phyloP scores from a whole-genome alignment of 2,797 vertebrate species.

The Gouania willdenowi region DNA sequence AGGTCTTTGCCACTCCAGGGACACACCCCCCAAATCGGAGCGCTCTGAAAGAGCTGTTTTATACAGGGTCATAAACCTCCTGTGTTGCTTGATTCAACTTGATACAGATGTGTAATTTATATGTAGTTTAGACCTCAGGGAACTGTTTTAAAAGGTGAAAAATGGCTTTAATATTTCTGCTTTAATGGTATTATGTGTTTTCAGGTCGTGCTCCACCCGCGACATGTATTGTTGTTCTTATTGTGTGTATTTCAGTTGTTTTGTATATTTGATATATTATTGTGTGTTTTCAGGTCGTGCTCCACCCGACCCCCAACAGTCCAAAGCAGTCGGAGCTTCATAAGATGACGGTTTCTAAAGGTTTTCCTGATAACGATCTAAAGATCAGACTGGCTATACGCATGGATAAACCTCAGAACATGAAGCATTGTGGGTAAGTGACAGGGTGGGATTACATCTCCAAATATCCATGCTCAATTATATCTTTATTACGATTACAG shows the following conservation, averaged over 20 bases:
- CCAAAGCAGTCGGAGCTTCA: slow-evolving; percentile 95
- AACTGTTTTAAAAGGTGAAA: no score
- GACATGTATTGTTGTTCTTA: no score
- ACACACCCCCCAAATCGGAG: no score
- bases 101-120: no score
- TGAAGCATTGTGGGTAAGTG: slow-evolving; percentile 98
- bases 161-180: no score
- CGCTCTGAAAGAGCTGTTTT: no score
- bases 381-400: slow-evolving; percentile 95
- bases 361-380: slow-evolving; percentile 91
- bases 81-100: no score
- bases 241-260: neutral
- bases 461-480: no score
- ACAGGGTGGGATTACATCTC: neutral
- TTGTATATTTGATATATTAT: neutral
- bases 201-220: slow-evolving; percentile 94
- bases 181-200: neutral
- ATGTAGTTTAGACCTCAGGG: no score
- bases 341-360: slow-evolving; percentile 96
- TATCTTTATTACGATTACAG: no score
- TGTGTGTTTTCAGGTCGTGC: slow-evolving; percentile 81
- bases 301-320: slow-evolving; percentile 95
- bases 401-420: slow-evolving; percentile 99
- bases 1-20: no score
- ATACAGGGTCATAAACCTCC: no score